Base-by-base conservation (phyloP, 2,888 invertebrate genomes). In the Resseliella maxima region DNA sequence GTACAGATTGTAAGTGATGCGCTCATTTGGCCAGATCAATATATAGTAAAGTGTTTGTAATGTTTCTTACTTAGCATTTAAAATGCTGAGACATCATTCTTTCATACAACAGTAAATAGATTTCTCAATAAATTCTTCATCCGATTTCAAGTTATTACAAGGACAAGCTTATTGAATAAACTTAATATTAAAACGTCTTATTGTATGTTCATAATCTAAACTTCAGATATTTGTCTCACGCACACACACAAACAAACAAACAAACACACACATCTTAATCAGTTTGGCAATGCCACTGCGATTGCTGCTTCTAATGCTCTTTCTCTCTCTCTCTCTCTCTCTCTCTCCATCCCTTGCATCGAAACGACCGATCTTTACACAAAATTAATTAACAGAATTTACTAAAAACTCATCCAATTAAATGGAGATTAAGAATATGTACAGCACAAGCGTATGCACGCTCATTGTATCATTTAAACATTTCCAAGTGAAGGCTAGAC, bases 311-410 rank as follows among this genome's bases (percentile, higher is more conserved):
- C 2, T 18, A 18, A 5, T 59, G 59, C 24, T 50, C n/a, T 50
- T 12, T 41, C 41, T 41, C 41, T 41, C 41, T 41, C 41, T 8
- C 46, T 24, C 46, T 50, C 41, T 41, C 41, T 41, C 41, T 41
- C 41, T 41, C 41, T 8, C 46, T 24, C 46, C 18, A 18, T 24
- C 5, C 72, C 35, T 72, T 72, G 31, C 31, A 72, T 72, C 72
- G 35, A 31, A 31, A 18, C 72, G 15, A 72, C 72, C 72, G 72
- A 72, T 72, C 72, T 72, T 72, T 72, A 83, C 83, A 38, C 38
- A 83, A 83, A 86, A 86, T 86, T 86, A 86, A 86, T 86, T 86
- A 86, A 86, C 86, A 81, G 81, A 81, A 86, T 86, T 86, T 86
- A 81, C 81, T 36, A 38, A 83, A 83, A 86, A 86, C 45, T 81